These are phyloP conservation scores for Urophycis tenuis DNA, from an alignment of 2,797 vertebrate species.

Conservation along the genomic window DNA sequence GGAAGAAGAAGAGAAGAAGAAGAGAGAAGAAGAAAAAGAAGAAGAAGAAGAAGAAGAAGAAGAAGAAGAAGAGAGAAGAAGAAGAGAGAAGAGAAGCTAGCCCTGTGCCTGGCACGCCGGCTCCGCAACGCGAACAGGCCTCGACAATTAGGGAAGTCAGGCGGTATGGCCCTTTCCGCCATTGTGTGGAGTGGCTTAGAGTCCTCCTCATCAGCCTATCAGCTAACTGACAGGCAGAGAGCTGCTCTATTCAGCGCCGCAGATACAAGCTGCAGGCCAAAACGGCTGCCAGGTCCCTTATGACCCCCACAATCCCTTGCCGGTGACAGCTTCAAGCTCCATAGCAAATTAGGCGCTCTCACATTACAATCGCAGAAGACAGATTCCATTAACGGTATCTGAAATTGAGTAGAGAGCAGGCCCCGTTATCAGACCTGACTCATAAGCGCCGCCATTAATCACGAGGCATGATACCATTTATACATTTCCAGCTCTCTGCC, in stretches of 20 bases:
- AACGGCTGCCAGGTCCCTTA: slow-evolving; percentile 99
- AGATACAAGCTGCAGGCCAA: slow-evolving; percentile 99
- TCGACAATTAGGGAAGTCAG: slow-evolving; percentile 99
- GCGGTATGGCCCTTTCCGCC: slow-evolving; percentile 91
- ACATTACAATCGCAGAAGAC: slow-evolving; percentile 99
- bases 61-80: slow-evolving; percentile 36
- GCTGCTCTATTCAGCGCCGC: slow-evolving; percentile 99
- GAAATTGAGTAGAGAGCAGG: slow-evolving; percentile 99
- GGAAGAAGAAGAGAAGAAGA: slow-evolving; percentile 26
- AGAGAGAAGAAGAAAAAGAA: slow-evolving; percentile 18
- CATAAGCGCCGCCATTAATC: slow-evolving; percentile 99
- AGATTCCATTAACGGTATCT: slow-evolving; percentile 99
- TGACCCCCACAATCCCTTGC: slow-evolving; percentile 99
- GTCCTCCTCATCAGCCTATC: slow-evolving; percentile 99
- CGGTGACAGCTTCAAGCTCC: slow-evolving; percentile 99
- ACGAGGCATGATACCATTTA: slow-evolving; percentile 99
- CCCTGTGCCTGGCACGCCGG: slow-evolving; percentile 76
- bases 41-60: slow-evolving; percentile 33
- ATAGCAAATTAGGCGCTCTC: slow-evolving; percentile 99
- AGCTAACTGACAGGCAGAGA: slow-evolving; percentile 99
- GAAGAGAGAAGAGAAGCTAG: slow-evolving; percentile 37
- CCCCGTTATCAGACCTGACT: slow-evolving; percentile 99
- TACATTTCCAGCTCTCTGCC: slow-evolving; percentile 99
- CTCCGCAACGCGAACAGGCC: slow-evolving; percentile 96
- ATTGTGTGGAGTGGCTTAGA: slow-evolving; percentile 99